These are phyloP conservation scores for Gallinago media DNA, from an alignment of 2,113 vertebrate genomes.

Conservation along the genomic window DNA sequence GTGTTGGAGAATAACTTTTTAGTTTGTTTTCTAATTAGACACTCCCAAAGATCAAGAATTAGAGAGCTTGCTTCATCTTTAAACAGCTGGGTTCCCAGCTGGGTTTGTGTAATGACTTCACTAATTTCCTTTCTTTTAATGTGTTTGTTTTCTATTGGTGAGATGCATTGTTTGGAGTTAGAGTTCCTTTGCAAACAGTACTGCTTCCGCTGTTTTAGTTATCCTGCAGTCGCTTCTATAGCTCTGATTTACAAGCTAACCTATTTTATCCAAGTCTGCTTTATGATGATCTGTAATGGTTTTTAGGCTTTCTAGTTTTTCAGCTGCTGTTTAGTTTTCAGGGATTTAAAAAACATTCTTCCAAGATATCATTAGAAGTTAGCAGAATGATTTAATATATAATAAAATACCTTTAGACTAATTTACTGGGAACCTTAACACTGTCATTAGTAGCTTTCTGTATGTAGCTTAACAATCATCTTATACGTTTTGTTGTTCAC, in stretches of 20 bases:
- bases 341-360: slow-evolving; percentile 6
- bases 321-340: slow-evolving; percentile 31
- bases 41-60: slow-evolving; percentile 75
- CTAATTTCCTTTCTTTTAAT: slow-evolving; percentile 81
- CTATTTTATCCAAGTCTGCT: slow-evolving; percentile 38
- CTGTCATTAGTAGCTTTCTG: neutral
- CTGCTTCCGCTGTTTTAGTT: slow-evolving; percentile 65
- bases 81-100: slow-evolving; percentile 78
- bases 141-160: slow-evolving; percentile 72
- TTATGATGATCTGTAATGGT: slow-evolving; percentile 19
- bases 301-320: slow-evolving; percentile 25
- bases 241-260: slow-evolving; percentile 60
- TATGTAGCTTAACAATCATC: neutral
- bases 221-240: slow-evolving; percentile 38
- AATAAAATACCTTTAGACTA: slow-evolving; percentile 35
- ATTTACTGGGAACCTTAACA: slow-evolving; percentile 16
- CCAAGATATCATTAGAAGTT: slow-evolving; percentile 36
- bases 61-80: slow-evolving; percentile 58
- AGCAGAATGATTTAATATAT: neutral
- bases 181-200: slow-evolving; percentile 72
- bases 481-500: neutral
- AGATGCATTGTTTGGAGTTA: slow-evolving; percentile 68
- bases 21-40: slow-evolving; percentile 73
- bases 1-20: slow-evolving; percentile 57
- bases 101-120: slow-evolving; percentile 75